phyloP scores from a whole-genome alignment of 2,113 vertebrate genomes.

The Xiphophorus maculatus region DNA sequence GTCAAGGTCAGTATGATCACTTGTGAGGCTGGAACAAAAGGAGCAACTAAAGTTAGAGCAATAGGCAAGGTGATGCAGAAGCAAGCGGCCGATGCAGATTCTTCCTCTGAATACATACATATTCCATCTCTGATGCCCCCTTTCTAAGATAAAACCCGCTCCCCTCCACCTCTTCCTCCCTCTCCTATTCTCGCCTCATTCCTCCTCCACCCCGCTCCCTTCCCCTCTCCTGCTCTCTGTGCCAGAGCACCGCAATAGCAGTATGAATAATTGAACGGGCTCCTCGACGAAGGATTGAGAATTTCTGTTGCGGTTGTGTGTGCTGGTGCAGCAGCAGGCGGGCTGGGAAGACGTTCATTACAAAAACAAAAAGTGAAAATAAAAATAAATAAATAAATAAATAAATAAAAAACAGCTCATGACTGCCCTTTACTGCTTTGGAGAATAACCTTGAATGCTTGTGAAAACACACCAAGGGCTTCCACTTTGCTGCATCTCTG shows the following conservation, averaged over 20 bases:
- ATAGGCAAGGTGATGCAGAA: not conserved
- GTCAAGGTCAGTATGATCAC: conserved; percentile 43
- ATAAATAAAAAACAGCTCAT: conserved; percentile 23
- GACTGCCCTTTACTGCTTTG: conserved; percentile 19
- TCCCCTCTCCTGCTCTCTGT: conserved; percentile 15
- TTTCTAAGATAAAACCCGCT: conserved; percentile 53
- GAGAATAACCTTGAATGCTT: conserved; percentile 9
- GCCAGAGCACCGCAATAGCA: conserved; percentile 69
- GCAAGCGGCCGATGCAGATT: conserved; percentile 18
- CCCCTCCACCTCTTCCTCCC: not conserved
- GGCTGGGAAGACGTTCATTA: conserved; percentile 31
- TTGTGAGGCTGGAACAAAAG: conserved; percentile 21
- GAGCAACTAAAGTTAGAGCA: conserved; percentile 17
- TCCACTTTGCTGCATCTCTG: not conserved
- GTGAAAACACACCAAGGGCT: conserved; percentile 1
- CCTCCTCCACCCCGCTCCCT: not conserved
- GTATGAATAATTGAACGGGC: conserved; percentile 79
- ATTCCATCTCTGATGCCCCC: conserved; percentile 56
- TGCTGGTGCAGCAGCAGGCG: conserved; percentile 39
- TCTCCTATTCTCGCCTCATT: conserved; percentile 7
- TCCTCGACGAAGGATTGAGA: conserved; percentile 64
- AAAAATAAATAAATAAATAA: conserved; percentile 13
- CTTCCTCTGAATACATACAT: conserved; percentile 38
- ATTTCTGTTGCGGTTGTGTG: conserved; percentile 73
- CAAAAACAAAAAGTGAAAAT: conserved; percentile 48